Base-by-base conservation (phyloP, 1,140 invertebrate genomes). In the Trichonephila clavipes region DNA sequence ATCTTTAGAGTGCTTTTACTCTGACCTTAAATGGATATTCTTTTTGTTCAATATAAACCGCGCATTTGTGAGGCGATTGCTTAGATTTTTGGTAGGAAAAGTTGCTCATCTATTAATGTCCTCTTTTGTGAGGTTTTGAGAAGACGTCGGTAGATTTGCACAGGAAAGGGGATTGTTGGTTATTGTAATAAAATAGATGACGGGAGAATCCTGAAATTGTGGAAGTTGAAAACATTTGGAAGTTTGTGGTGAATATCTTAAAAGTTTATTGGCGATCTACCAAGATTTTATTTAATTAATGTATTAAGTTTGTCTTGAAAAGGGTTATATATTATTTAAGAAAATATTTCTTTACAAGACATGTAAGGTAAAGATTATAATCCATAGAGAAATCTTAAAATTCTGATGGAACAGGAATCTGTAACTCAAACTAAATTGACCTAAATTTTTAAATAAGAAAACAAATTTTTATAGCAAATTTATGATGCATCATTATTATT, bases 1-100 rank as follows among this genome's bases (percentile, higher is more conserved):
- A 87, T 28, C 28, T 40, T 77, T 77, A n/a, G 51, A 61, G 59
- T 61, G 85, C 59, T 61, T 51, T 61, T 87, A 87, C 51, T 61
- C 21, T 34, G 58, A 34, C 85, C 59, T 44, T 87, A 87, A 87
- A 87, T 87, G 85, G 85, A 62, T 87, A 61, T 58, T 87, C 59
- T 28, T 61, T 87, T 61, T 87, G 58, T 87, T 24, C 58, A 64
- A 62, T 87, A 62, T 62, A 87, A 61, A 87, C 85, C 85, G 24
- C 34, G 58, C 59, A 87, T 87, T 87, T 87, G 85, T 87, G 62
- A 87, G 62, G 58, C 51, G 24, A 59, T 59, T 86, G 85, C 24
- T 64, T 87, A 28, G 59, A n/a, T 64, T 64, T 87, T 18, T 24
- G n/a, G 2, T 12, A 0, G 59, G 61, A 61, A 87, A 61, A 62